Conservation (phyloP, 2,888 invertebrate species). For the Drosophila recens region DNA sequence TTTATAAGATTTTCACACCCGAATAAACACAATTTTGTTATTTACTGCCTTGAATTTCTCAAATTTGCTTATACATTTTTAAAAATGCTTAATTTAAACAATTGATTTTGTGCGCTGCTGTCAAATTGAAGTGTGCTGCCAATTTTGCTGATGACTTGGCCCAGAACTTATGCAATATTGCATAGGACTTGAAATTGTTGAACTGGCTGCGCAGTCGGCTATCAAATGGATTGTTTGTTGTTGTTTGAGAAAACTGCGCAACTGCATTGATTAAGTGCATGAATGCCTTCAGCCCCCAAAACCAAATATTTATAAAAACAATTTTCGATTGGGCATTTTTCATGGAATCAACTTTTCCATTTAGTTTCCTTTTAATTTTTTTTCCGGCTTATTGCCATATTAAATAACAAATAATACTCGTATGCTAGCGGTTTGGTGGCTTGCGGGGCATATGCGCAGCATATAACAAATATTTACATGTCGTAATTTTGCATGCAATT, state of each 20-base stretch:
- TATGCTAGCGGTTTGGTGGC: background rate
- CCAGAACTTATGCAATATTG: slow-evolving; percentile 3
- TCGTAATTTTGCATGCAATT: slow-evolving; percentile 34
- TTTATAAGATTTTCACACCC: background rate
- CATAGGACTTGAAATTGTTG: background rate
- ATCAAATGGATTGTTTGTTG: slow-evolving; percentile 11
- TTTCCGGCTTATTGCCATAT: slow-evolving; percentile 3
- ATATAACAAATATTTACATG: slow-evolving; percentile 47
- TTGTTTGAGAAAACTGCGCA: background rate
- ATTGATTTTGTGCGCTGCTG: slow-evolving; percentile 7
- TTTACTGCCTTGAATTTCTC: background rate
- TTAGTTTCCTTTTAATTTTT: background rate
- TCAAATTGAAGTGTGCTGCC: slow-evolving; percentile 6
- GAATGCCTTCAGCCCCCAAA: slow-evolving; percentile 1
- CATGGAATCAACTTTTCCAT: background rate
- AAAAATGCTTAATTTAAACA: background rate
- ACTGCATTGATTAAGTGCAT: slow-evolving; percentile 19
- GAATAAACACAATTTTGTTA: background rate
- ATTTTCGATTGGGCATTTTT: background rate
- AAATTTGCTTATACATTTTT: background rate
- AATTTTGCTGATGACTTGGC: background rate
- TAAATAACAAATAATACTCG: slow-evolving; percentile 4
- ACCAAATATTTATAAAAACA: slow-evolving; percentile 16
- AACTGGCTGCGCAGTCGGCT: slow-evolving; percentile 13
- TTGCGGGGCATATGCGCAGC: slow-evolving; percentile 38